Percentiles rank a stretch among this genome's conserved stretches.
These are phyloP conservation scores for Macroglossus sobrinus DNA, from an alignment of 2,113 vertebrate genomes.

Conservation along the genomic window DNA sequence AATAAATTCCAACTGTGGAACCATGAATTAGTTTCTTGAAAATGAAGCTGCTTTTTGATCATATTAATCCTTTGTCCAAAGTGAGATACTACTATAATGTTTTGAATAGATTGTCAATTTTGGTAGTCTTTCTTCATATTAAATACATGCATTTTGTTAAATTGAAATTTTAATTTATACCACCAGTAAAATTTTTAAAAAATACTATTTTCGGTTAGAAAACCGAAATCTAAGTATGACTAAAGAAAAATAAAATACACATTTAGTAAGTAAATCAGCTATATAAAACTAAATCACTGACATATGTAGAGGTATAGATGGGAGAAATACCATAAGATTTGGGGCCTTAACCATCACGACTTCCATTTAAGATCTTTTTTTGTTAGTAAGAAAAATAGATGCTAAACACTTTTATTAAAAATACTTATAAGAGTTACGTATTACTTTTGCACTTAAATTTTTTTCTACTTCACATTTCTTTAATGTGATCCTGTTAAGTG, in stretches of 20 bases:
- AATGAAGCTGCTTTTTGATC: slow-evolving; percentile 3
- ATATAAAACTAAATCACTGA: slow-evolving; percentile 14
- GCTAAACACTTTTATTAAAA: background rate
- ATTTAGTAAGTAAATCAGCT: slow-evolving; percentile 32
- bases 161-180: slow-evolving; percentile 19
- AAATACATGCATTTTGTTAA: background rate
- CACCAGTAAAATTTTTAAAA: background rate
- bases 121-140: background rate
- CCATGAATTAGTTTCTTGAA: background rate
- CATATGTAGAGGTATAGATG: background rate
- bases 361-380: background rate
- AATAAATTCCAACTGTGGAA: background rate
- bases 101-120: slow-evolving; percentile 30
- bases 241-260: background rate
- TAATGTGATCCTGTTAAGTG: background rate
- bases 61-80: background rate
- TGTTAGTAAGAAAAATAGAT: background rate
- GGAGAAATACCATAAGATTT: background rate
- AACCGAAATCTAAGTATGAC: background rate
- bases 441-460: background rate
- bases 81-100: background rate
- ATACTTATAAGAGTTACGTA: background rate
- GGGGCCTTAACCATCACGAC: background rate
- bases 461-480: background rate
- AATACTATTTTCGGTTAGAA: background rate